phyloP scores from a whole-genome alignment of 2,888 invertebrate genomes.

The Clivina fossor region DNA sequence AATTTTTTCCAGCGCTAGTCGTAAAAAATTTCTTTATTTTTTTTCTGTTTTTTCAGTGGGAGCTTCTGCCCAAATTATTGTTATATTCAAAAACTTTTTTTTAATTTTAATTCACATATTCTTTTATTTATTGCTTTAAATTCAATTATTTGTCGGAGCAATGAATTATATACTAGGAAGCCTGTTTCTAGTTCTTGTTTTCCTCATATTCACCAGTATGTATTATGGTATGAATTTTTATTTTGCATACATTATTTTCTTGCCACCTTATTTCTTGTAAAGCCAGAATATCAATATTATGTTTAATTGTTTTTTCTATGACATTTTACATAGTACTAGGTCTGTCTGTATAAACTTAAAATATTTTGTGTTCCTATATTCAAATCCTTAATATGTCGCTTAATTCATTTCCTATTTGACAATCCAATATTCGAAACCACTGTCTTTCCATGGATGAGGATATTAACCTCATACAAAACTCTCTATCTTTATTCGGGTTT shows the following conservation, averaged over 20 bases:
- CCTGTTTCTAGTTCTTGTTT: constrained; percentile 6
- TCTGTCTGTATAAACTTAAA: constrained; percentile 3
- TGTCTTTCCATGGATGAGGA: no score
- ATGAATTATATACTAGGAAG: constrained; percentile 3
- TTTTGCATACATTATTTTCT: constrained; percentile 1
- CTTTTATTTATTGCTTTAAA: constrained; percentile 5
- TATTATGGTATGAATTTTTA: constrained; percentile 3
- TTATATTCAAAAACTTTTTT: neutral
- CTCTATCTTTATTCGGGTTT: neutral
- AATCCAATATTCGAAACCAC: constrained; percentile 5
- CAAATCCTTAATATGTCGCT: constrained; percentile 6
- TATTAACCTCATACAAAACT: neutral
- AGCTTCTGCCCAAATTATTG: neutral
- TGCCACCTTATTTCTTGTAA: constrained; percentile 6
- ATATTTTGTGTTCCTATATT: constrained; percentile 2
- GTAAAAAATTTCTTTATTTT: neutral
- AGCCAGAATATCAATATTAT: constrained; percentile 1
- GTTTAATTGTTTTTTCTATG: constrained; percentile 2
- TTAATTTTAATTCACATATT: constrained; percentile 3
- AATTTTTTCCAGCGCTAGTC: neutral
- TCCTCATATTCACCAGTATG: neutral
- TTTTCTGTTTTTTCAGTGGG: constrained; percentile 8
- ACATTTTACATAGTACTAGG: neutral
- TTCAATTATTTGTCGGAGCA: neutral
- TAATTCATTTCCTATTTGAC: constrained; percentile 3